Conservation (phyloP, 2,113 vertebrate species). For the Ammodytes marinus region DNA sequence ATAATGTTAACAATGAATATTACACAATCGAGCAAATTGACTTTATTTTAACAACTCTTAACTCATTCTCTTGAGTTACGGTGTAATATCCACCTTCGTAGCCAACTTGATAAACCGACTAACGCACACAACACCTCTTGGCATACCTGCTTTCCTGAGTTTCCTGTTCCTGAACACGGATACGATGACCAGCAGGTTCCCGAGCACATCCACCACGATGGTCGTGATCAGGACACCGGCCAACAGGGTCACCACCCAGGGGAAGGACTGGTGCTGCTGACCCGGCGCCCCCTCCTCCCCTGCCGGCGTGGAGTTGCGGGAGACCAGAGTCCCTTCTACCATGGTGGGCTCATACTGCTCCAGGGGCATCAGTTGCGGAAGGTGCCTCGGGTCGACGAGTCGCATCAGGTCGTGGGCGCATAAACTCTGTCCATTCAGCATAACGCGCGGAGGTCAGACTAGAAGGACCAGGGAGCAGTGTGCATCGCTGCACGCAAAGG, state of each 20-base stretch:
- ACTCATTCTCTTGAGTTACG: background rate
- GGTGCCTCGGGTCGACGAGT: slow-evolving; percentile 66
- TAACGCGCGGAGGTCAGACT: slow-evolving; percentile 32
- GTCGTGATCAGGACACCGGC: slow-evolving; percentile 87
- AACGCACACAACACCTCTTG: background rate
- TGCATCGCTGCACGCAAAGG: slow-evolving; percentile 34
- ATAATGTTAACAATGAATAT: background rate
- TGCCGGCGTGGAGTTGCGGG: slow-evolving; percentile 71
- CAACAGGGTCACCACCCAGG: slow-evolving; percentile 82
- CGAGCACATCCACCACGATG: slow-evolving; percentile 87
- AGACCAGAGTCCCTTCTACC: slow-evolving; percentile 72
- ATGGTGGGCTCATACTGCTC: slow-evolving; percentile 73
- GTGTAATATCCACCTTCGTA: background rate
- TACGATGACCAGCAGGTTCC: slow-evolving; percentile 88
- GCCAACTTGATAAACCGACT: background rate
- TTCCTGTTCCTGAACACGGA: slow-evolving; percentile 89
- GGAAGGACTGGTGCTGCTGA: slow-evolving; percentile 67
- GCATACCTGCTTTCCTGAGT: slow-evolving; percentile 88
- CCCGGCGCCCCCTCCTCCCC: slow-evolving; percentile 62
- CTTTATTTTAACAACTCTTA: background rate
- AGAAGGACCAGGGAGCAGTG: background rate
- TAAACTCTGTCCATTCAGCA: slow-evolving; percentile 57
- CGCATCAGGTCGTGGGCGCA: slow-evolving; percentile 58
- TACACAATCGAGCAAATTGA: background rate
- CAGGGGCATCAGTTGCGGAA: slow-evolving; percentile 77